These are phyloP conservation scores for Mimumesa dahlbomi DNA, from an alignment of 2,888 invertebrate species.

Conservation along the genomic window DNA sequence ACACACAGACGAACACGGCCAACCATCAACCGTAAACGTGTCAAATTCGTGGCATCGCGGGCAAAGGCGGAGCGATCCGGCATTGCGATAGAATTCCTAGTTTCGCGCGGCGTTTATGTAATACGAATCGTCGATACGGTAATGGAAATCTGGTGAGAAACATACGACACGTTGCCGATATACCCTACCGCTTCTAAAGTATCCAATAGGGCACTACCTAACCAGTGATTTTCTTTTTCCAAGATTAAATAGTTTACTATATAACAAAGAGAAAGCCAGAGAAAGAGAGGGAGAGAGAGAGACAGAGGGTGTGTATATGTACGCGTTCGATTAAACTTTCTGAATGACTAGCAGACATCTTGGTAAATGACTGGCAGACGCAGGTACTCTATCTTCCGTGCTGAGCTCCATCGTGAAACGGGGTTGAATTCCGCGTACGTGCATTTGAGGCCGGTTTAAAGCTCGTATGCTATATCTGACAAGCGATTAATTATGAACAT, in stretches of 20 bases:
- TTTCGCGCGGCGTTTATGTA: not conserved
- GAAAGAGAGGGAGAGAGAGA: too few species aligned
- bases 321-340: not conserved
- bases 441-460: slow-evolving; percentile 30
- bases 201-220: too few species aligned
- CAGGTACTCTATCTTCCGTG: slow-evolving; percentile 36
- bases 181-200: too few species aligned
- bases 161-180: too few species aligned
- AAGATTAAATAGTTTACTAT: too few species aligned
- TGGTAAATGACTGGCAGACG: slow-evolving; percentile 40
- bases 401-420: slow-evolving; percentile 14
- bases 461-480: slow-evolving; percentile 22
- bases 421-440: slow-evolving; percentile 12
- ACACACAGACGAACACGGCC: not conserved
- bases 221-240: too few species aligned
- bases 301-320: too few species aligned
- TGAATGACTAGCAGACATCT: slow-evolving; percentile 33
- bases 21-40: slow-evolving; percentile 30
- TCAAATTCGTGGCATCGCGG: slow-evolving; percentile 46
- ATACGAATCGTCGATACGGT: not conserved
- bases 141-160: too few species aligned
- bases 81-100: slow-evolving; percentile 23
- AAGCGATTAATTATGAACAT: slow-evolving; percentile 48
- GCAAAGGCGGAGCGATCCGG: slow-evolving; percentile 35
- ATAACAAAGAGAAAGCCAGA: too few species aligned